Base-by-base conservation (phyloP, 2,888 invertebrate species). In the Nesidiocoris tenuis region DNA sequence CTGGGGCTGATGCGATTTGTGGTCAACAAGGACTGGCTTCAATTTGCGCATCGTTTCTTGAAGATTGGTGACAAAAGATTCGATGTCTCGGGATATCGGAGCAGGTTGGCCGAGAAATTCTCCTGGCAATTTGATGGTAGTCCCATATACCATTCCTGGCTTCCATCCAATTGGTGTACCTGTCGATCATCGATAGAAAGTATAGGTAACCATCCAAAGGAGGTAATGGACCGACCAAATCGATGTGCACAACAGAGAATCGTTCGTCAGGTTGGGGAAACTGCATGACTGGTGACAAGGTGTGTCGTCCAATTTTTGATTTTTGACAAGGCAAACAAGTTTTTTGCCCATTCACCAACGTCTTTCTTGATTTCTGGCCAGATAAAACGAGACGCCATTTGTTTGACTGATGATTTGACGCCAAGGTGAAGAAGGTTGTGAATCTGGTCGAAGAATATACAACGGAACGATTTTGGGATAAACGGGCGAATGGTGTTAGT, bases 141-240 rank as follows among this genome's bases (percentile, higher is more conserved):
- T 67, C 21, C 54, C 67, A 67, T 67, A 67, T n/a, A 67, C n/a
- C 67, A 67, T 67, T 19, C 55, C 55, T 9, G 0, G 80, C 83
- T 76, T 83, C 84, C 19, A 83, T 82, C 84, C 84, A 84, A 12
- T 83, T 79, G 0, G 84, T 83, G 61, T 79, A 81, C 0, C 82
- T 54, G 65, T 84, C 82, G 9, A 83, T 80, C 9, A 81, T 80
- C 0, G 84, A 83, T 0, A 84, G 79, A 19, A 81, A 81, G 75
- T 83, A 84, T 3, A 79, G 76, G 66, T 78, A 81, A 9, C 81
- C 82, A 16, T 80, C 59, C 0, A 81, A 81, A 1, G 75, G 16
- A n/a, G 84, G 83, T 12, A 85, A 76, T 0, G 84, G 84, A 1
- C 84, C 84, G 0, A 86, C 81, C 1, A 86, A 79, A 79, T 85